Base-by-base conservation (phyloP, 2,113 vertebrate genomes). In the Megaceryle torquata region DNA sequence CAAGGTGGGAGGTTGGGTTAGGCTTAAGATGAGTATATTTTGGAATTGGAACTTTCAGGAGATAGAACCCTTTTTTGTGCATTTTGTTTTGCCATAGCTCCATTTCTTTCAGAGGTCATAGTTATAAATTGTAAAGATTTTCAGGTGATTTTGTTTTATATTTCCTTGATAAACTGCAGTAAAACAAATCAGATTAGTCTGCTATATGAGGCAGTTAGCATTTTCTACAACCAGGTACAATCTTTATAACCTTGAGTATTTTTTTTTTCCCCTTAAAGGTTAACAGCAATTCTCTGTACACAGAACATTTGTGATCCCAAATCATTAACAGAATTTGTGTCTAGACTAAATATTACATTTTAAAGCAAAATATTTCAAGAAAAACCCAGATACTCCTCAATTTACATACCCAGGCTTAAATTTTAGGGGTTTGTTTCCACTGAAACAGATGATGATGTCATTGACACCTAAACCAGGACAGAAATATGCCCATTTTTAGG, bases 401-500 rank as follows among this genome's bases (percentile, higher is more conserved):
- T 89, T 95, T 97, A 93, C 74, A 56, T 61, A 79, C 8, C 22
- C 57, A 31, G 51, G 11, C 68, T 91, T 95, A 80, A 86, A 86
- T 85, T 81, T 91, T 83, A 95, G 83, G 57, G 39, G 46, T 81
- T 94, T 93, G 57, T 87, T 96, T 93, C 83, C 50, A 80, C 85
- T 90, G 50, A 46, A 88, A 64, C 31, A 91, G 53, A 86, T 91
- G 61, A 91, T 96, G 88, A 96, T 87, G 81, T 96, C 92, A 96
- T 78, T 96, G 82, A 88, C 93, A 91, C 92, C 83, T 95, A 94
- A 93, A 96, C 80, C 88, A 95, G 44, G 69, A 81, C 77, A 95
- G 74, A 92, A 96, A 88, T 95, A 90, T 82, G 65, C 41, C 82
- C 59, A 2, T 17, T 61, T 96, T 91, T 64, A 86, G 53, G 90